Percentiles rank a stretch among this genome's conserved stretches.
These are phyloP conservation scores for Euschistus heros DNA, from an alignment of 1,140 invertebrate genomes.

Conservation along the genomic window DNA sequence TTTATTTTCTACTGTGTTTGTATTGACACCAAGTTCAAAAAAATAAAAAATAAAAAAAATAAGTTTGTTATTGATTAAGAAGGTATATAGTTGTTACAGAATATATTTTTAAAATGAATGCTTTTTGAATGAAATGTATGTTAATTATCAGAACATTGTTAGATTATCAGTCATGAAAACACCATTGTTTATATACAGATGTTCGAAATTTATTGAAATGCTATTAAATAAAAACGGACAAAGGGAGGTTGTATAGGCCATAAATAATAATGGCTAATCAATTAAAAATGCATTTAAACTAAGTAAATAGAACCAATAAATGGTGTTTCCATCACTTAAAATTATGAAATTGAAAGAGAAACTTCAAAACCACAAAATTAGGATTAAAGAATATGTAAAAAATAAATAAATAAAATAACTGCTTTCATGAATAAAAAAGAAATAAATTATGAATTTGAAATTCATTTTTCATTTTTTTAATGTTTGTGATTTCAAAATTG, in stretches of 20 bases:
- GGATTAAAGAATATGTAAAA: neutral
- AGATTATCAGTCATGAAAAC: conserved; percentile 1
- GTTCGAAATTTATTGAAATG: too few relatives aligned
- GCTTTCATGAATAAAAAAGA: too few relatives aligned
- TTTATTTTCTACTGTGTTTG: conserved; percentile 5
- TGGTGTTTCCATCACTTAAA: conserved; percentile 9
- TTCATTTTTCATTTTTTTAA: too few relatives aligned
- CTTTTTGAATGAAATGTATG: conserved; percentile 4
- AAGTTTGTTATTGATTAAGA: conserved; percentile 8
- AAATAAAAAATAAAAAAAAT: conserved; percentile 4
- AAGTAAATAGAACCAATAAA: conserved; percentile 11
- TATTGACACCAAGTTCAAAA: conserved; percentile 9
- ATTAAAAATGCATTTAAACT: conserved; percentile 15
- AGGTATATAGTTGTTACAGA: conserved; percentile 5
- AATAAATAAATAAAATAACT: too few relatives aligned
- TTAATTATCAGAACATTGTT: conserved; percentile 4
- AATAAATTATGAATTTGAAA: too few relatives aligned
- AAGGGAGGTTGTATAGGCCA: too few relatives aligned
- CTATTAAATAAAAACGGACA: neutral
- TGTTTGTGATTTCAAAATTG: too few relatives aligned
- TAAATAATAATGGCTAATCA: neutral
- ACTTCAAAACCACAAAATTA: neutral
- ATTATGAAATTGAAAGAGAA: neutral
- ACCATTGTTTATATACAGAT: neutral
- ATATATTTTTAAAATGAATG: conserved; percentile 10